Percentiles rank a stretch among this genome's conserved stretches.
Conservation (phyloP, 2,797 vertebrate species). For the Kryptolebias ocellatus region DNA sequence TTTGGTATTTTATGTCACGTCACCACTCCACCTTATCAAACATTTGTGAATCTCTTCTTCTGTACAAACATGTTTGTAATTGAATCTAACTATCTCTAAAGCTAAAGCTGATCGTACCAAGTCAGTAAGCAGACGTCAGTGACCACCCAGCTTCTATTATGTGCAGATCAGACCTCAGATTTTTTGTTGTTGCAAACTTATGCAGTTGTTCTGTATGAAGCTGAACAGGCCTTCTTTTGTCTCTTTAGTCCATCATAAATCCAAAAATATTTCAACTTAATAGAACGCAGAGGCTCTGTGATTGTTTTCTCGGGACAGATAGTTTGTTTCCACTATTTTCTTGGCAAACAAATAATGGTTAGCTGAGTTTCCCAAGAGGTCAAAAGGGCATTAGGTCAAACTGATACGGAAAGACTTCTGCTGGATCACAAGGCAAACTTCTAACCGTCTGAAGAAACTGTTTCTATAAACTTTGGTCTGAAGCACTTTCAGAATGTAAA, state of each 20-base stretch:
- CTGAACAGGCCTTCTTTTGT: not conserved
- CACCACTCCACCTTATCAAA: no score
- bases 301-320: not conserved
- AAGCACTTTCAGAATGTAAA: conserved; percentile 6
- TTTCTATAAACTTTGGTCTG: not conserved
- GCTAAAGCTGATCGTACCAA: no score
- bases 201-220: not conserved
- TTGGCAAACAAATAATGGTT: not conserved
- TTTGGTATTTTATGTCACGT: no score
- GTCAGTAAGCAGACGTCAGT: no score
- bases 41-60: no score
- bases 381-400: not conserved
- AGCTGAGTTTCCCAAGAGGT: not conserved
- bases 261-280: not conserved
- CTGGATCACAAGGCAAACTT: not conserved
- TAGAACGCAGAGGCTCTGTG: not conserved
- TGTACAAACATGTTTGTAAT: no score
- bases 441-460: not conserved
- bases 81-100: no score
- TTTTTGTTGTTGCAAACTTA: not conserved
- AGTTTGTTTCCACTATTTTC: not conserved
- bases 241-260: not conserved
- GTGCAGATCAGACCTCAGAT: no score
- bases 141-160: no score
- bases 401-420: not conserved